Conservation (phyloP, 2,888 invertebrate genomes). For the Muschampia plurimacula region DNA sequence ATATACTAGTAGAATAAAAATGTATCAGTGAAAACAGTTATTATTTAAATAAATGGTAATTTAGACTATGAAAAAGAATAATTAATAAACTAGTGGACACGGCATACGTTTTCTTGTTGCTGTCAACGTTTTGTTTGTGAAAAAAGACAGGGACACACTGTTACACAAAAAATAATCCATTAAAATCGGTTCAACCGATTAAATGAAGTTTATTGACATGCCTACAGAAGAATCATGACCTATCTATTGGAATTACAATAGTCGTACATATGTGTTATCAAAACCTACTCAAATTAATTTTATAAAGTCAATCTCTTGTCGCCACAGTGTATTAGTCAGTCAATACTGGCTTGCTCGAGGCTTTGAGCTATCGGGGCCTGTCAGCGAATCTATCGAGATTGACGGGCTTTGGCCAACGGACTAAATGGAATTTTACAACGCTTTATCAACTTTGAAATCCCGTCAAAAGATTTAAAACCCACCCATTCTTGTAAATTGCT, state of each 20-base stretch:
- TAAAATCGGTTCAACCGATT: no score
- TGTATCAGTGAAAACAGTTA: no score
- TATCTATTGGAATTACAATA: not conserved
- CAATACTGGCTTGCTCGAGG: conserved; percentile 55
- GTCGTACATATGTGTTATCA: not conserved
- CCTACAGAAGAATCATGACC: no score
- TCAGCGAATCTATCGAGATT: conserved; percentile 59
- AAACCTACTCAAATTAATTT: conserved; percentile 1
- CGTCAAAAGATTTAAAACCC: conserved; percentile 39
- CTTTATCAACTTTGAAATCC: conserved; percentile 45
- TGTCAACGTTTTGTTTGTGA: no score
- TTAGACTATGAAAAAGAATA: no score
- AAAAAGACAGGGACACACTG: no score
- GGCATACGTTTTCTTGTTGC: no score
- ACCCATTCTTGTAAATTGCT: conserved; percentile 39
- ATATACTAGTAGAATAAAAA: no score
- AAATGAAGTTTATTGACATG: no score
- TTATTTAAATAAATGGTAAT: no score
- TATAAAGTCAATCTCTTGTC: conserved; percentile 60
- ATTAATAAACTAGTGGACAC: no score
- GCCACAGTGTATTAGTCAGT: conserved; percentile 54
- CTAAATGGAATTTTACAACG: conserved; percentile 62
- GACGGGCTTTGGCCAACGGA: conserved; percentile 58
- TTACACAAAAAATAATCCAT: no score
- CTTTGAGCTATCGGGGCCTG: conserved; percentile 62